These are phyloP conservation scores for Tupiocoris notatus DNA, from an alignment of 2,888 invertebrate species.

Conservation along the genomic window DNA sequence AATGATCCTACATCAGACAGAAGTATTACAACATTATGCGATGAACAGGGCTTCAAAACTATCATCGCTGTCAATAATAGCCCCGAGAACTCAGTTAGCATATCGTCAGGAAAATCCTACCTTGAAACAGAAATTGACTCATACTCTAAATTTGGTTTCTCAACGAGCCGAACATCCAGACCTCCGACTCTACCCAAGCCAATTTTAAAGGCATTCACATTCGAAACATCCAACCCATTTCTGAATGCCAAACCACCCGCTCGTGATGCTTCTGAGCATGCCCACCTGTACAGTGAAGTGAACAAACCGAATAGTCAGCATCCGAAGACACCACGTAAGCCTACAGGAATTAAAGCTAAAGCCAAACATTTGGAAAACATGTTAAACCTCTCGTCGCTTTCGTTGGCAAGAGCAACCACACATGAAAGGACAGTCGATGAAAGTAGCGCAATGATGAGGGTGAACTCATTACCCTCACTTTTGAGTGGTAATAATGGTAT, in stretches of 20 bases:
- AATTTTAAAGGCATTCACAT: conserved; percentile 7
- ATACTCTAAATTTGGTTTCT: conserved; percentile 2
- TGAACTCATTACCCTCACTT: neutral
- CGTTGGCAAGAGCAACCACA: neutral
- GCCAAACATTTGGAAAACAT: neutral
- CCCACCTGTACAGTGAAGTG: neutral
- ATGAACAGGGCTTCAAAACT: neutral
- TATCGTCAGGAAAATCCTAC: neutral
- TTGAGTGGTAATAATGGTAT: neutral
- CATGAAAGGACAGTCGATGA: neutral
- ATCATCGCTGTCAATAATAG: neutral
- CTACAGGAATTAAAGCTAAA: neutral
- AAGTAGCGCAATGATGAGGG: neutral
- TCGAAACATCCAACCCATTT: conserved; percentile 7
- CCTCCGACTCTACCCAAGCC: neutral
- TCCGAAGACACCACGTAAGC: conserved; percentile 6
- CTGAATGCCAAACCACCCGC: neutral
- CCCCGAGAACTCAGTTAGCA: neutral
- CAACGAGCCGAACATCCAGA: neutral
- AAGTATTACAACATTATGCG: neutral
- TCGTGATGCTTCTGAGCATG: neutral
- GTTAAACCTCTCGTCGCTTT: neutral
- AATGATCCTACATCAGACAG: no score
- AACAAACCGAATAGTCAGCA: neutral
- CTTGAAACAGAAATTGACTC: conserved; percentile 21